Conservation (phyloP, 1,140 invertebrate genomes). For the Drosophila biarmipes region DNA sequence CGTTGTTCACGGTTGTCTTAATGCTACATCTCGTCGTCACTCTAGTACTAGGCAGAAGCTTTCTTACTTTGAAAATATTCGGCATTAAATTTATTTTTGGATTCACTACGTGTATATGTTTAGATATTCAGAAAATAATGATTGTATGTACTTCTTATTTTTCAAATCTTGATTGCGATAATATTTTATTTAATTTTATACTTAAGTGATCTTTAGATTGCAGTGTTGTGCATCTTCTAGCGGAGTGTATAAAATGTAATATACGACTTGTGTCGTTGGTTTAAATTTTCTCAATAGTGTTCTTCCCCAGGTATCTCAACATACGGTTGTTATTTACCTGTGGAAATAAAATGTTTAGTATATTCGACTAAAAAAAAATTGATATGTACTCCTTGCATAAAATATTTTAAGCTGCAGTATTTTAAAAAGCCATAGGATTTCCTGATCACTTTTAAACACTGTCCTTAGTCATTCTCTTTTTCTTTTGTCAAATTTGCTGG, state of each 20-base stretch:
- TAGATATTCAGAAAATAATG: neutral
- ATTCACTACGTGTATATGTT: neutral
- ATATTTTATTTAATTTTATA: neutral
- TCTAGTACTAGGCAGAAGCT: neutral
- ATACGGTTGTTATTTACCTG: neutral
- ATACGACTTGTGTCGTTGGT: no score
- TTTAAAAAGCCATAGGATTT: neutral
- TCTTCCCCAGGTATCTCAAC: neutral
- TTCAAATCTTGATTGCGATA: neutral
- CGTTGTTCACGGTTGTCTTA: neutral
- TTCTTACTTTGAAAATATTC: no score
- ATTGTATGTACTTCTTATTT: neutral
- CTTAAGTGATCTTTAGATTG: neutral
- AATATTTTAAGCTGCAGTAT: neutral
- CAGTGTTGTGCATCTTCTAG: neutral
- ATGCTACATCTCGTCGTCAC: neutral
- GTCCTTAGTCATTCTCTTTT: no score
- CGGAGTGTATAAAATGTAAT: no score
- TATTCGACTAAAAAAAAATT: neutral
- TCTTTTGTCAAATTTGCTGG: no score
- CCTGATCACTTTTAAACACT: no score
- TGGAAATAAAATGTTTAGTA: constrained; percentile 1
- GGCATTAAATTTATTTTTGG: no score
- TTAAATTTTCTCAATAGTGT: neutral
- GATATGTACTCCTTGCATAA: neutral